A percentile compares a stretch with the other conserved stretches of the same genome.
Evolutionary conservation across 2,797 vertebrate species (phyloP).

Genomic region (Rhinophrynus dorsalis): DNA sequence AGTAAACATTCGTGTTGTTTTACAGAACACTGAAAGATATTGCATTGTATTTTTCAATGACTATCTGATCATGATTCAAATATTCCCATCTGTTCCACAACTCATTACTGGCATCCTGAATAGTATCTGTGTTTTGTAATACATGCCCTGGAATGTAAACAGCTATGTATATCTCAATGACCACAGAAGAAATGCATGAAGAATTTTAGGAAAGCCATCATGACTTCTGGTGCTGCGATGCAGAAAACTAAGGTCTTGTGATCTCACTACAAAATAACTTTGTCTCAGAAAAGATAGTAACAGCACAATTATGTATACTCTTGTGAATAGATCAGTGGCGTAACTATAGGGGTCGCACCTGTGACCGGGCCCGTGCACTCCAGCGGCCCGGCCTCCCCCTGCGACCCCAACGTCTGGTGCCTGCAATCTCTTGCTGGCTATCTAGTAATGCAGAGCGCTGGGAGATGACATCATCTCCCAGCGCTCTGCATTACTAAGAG

Average conservation of each 20-base stretch:
- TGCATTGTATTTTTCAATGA: neutral
- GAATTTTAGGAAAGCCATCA: conserved; percentile 30
- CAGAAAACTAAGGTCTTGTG: neutral
- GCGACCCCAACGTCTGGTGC: no score
- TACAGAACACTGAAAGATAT: neutral
- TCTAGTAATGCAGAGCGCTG: no score
- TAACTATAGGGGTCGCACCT: no score
- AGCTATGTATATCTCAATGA: conserved; percentile 32
- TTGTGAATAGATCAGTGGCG: no score
- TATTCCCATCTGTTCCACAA: conserved; percentile 4
- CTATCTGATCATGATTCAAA: neutral
- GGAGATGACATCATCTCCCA: no score
- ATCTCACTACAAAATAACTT: neutral
- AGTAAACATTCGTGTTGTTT: no score
- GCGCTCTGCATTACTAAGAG: no score
- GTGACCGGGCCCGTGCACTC: no score
- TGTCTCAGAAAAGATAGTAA: neutral
- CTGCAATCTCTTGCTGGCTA: no score
- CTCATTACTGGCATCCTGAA: conserved; percentile 24
- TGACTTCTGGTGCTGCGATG: conserved; percentile 2
- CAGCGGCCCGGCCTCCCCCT: no score
- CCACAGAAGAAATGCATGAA: conserved; percentile 22
- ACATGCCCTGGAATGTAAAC: conserved; percentile 31
- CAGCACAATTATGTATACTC: no score
- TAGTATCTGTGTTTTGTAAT: conserved; percentile 25